phyloP scores from a whole-genome alignment of 2,113 vertebrate genomes.

The Silurus glanis region DNA sequence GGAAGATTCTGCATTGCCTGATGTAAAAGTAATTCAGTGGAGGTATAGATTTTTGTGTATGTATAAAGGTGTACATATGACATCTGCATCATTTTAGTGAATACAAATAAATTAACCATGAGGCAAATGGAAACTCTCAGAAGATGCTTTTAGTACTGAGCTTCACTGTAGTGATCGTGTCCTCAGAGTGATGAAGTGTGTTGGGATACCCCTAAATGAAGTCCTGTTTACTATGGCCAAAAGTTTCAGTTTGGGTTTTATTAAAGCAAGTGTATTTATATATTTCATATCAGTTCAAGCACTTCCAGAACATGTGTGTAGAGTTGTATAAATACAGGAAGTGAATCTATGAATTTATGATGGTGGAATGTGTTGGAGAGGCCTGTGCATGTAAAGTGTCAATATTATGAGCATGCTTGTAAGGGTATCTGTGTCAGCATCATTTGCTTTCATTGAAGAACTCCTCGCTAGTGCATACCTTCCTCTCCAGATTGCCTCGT shows the following conservation, averaged over 20 bases:
- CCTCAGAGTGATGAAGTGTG: not conserved
- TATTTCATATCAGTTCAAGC: not conserved
- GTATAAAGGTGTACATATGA: not conserved
- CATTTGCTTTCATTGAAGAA: constrained; percentile 42
- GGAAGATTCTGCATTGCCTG: not conserved
- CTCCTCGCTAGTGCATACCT: constrained; percentile 7
- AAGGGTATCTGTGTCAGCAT: constrained; percentile 21
- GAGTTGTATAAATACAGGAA: not conserved
- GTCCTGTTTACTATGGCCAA: not conserved
- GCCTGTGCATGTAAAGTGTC: constrained; percentile 11
- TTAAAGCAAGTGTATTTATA: not conserved
- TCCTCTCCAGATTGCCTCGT: constrained; percentile 11
- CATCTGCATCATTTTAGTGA: not conserved
- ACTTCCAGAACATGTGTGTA: not conserved
- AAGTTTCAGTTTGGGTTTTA: not conserved
- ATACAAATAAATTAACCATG: not conserved
- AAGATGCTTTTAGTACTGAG: not conserved
- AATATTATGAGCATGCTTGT: constrained; percentile 14
- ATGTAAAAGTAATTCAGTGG: not conserved
- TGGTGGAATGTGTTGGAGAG: not conserved
- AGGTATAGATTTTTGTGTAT: not conserved
- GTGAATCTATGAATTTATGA: not conserved
- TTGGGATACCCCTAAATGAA: not conserved
- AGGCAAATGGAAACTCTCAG: not conserved
- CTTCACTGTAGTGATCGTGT: not conserved